A percentile compares a stretch with the other conserved stretches of the same genome.
phyloP scores from a whole-genome alignment of 2,113 vertebrate species.

The Silurus asotus region DNA sequence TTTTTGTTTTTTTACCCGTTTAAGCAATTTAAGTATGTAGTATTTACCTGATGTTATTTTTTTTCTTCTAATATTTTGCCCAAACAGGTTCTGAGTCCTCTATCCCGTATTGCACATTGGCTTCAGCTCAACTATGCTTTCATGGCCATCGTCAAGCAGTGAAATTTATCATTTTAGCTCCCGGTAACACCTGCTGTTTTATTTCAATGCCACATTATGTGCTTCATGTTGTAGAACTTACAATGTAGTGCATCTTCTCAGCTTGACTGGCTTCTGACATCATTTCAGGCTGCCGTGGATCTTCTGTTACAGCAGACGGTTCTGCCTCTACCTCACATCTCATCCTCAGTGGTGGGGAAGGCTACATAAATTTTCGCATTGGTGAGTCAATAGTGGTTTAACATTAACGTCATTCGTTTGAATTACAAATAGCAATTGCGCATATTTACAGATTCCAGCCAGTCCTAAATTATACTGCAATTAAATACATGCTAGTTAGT shows the following conservation, averaged over 20 bases:
- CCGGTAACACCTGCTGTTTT: constrained; percentile 57
- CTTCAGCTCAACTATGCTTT: constrained; percentile 72
- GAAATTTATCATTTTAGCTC: constrained; percentile 73
- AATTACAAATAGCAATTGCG: background rate
- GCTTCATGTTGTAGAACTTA: background rate
- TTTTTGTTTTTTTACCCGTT: background rate
- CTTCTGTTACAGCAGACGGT: constrained; percentile 55
- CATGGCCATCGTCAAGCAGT: constrained; percentile 78
- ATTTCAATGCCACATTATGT: background rate
- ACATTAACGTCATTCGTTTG: background rate
- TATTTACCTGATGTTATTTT: background rate
- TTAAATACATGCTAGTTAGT: too few species aligned
- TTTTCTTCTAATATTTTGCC: background rate
- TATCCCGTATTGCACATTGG: constrained; percentile 72
- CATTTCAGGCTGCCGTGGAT: constrained; percentile 69
- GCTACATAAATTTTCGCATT: constrained; percentile 82
- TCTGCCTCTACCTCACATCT: constrained; percentile 68
- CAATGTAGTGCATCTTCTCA: background rate
- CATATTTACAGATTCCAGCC: background rate
- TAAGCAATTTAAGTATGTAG: background rate
- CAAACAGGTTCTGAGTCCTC: constrained; percentile 71
- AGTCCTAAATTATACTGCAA: too few species aligned
- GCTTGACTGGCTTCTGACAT: background rate
- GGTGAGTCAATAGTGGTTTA: constrained; percentile 64
- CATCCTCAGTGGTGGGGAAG: constrained; percentile 82